Conservation (phyloP, 2,888 invertebrate genomes). For the Philereme vetulata region DNA sequence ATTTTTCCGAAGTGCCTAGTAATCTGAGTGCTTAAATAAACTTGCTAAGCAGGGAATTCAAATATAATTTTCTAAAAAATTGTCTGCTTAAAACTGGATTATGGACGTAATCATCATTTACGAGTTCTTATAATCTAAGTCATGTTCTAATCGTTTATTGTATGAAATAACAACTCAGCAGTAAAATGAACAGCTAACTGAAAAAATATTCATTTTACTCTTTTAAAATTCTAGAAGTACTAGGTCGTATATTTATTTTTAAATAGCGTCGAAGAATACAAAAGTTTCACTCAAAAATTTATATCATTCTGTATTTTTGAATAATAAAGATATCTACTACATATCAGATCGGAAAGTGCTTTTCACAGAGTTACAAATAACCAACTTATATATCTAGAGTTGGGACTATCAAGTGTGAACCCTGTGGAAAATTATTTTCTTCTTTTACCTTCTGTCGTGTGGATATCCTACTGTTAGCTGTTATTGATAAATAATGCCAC, state of each 20-base stretch:
- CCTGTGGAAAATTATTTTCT: background rate
- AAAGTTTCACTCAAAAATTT: background rate
- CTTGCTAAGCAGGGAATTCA: background rate
- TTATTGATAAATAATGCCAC: too few relatives aligned
- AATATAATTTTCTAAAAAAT: background rate
- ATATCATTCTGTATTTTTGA: background rate
- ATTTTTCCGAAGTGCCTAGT: constrained; percentile 1
- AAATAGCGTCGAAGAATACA: too few relatives aligned
- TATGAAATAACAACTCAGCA: too few relatives aligned
- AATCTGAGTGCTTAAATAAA: background rate
- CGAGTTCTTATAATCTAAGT: too few relatives aligned
- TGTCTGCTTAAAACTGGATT: too few relatives aligned
- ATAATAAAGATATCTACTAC: constrained; percentile 17
- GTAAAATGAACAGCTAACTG: too few relatives aligned
- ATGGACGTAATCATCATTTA: too few relatives aligned
- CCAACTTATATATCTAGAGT: background rate
- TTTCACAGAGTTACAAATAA: background rate
- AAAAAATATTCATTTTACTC: too few relatives aligned
- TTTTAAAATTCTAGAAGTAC: too few relatives aligned
- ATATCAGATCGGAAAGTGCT: constrained; percentile 47
- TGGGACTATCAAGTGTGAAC: background rate
- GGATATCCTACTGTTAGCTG: too few relatives aligned
- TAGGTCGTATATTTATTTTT: too few relatives aligned
- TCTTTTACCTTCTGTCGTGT: background rate
- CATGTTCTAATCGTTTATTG: too few relatives aligned